Base-by-base conservation (phyloP, 1,140 invertebrate genomes). In the Aphelinus certus region DNA sequence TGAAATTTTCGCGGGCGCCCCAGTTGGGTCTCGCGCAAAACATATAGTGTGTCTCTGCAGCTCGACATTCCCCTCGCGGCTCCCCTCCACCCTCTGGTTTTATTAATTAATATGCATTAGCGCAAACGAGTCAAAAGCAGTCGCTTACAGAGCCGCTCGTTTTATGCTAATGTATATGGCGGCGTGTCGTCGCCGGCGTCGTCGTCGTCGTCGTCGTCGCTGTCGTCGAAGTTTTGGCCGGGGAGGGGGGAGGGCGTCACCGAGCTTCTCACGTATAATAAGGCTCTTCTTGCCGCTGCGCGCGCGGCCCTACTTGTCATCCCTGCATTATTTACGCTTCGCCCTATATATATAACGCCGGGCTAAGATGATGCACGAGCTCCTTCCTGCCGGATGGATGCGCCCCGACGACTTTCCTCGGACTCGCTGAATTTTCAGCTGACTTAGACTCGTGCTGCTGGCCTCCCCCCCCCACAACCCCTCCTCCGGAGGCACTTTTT, bases 31-130 rank as follows among this genome's bases (percentile, higher is more conserved):
- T 26, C 26, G 26, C 26, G 26, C 26, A 26, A 26, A 26, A 26
- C 26, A 26, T 26, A 26, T 26, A 26, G 26, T 26, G 26, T 26
- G 26, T 26, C 26, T 26, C 26, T 0, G 26, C 26, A 26, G 26
- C 26, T 26, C 26, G 26, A 26, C 26, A 26, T 26, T 26, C 26
- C 26, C 26, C 26, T 26, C 26, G 26, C 26, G 26, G 26, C 26
- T 51, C 47, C 47, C 62, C 26, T 3, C 42, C 47, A 26, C 62
- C 42, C 48, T 64, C 43, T 47, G 70, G 74, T 75, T 77, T 77
- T 79, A 79, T 79, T 77, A 79, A 79, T 79, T 74, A 68, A 66
- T 74, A 79, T 71, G 73, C 77, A 73, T 76, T 74, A 74, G 71
- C 64, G 66, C 63, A 9, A 69, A 71, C 57, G 68, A 74, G 71